phyloP scores from a whole-genome alignment of 2,113 vertebrate species.

The Aphelocoma coerulescens region DNA sequence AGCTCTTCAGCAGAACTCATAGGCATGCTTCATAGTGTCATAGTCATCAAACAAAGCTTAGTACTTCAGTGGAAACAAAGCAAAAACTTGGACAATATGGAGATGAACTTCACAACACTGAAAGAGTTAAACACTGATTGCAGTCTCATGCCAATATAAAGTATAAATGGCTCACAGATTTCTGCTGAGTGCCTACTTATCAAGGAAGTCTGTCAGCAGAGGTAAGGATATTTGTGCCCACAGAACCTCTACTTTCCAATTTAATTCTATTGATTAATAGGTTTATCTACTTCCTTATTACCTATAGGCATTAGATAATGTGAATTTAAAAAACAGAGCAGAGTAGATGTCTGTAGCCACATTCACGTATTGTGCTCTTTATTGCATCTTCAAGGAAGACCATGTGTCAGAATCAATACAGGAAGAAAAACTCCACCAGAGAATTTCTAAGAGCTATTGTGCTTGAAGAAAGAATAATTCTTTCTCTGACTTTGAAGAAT shows the following conservation, averaged over 20 bases:
- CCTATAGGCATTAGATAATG: constrained; percentile 10
- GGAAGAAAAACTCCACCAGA: background rate
- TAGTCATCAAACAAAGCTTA: background rate
- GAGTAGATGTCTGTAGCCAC: background rate
- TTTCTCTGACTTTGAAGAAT: background rate
- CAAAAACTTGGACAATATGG: background rate
- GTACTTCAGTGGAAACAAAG: background rate
- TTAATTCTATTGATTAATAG: constrained; percentile 45
- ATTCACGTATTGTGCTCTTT: background rate
- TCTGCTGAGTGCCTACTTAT: background rate
- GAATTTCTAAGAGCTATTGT: background rate
- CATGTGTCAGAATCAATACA: background rate
- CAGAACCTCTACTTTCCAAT: constrained; percentile 19
- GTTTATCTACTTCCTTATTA: constrained; percentile 39
- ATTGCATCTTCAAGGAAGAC: background rate
- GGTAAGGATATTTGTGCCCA: constrained; percentile 9
- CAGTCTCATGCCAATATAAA: background rate
- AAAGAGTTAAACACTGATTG: background rate
- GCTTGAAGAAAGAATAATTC: background rate
- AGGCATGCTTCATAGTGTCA: background rate
- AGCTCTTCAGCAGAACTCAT: background rate
- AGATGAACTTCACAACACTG: background rate
- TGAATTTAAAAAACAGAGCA: background rate
- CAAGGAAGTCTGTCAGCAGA: background rate
- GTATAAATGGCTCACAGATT: background rate